Evolutionary conservation across 2,113 vertebrate species (phyloP), one percentile per base, ranked within the genome.

Genomic region (Monopterus albus): DNA sequence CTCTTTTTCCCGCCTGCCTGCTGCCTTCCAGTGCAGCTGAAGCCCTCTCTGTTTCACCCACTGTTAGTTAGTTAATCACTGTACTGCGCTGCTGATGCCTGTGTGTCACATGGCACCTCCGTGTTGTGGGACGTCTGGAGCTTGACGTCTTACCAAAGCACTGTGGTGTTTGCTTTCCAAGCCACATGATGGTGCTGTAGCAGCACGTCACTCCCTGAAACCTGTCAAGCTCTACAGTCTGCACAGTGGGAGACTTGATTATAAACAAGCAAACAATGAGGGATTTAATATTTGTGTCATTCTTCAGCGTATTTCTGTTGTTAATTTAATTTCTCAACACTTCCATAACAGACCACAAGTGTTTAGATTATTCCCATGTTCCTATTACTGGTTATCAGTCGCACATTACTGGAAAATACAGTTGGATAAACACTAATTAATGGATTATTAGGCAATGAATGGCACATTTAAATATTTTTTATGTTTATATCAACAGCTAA

Each of bases 131-230:
- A 71, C 45, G 43, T 58, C 40, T 14, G 7, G 21, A 38, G 21
- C 33, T 6, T 1, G 56, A 10, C 12, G 35, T 59, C 28, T 56
- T 5, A 33, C 14, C 31, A 17, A 3, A 36, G 52, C n/a, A 5
- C 8, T 6, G 56, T 2, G 53, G 62, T 63, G 59, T 68, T 88
- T 65, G n/a, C 66, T 43, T 9, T 40, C 35, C 36, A 14, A 61
- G 56, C 89, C 92, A 92, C 92, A 85, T 84, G 92, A 80, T 93
- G 92, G 92, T 70, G 91, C 91, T 92, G 50, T 64, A 89, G 90
- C 82, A 86, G 83, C 91, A 88, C 28, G 69, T 82, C 89, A 70
- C 58, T 61, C n/a, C n/a, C 18, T 18, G 15, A 10, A 28, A 49
- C 10, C 52, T 61, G 64, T 62, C 76, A 47, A 31, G 36, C 40